These are phyloP conservation scores for Geophilus truncorum DNA, from an alignment of 2,888 invertebrate species.

Conservation along the genomic window DNA sequence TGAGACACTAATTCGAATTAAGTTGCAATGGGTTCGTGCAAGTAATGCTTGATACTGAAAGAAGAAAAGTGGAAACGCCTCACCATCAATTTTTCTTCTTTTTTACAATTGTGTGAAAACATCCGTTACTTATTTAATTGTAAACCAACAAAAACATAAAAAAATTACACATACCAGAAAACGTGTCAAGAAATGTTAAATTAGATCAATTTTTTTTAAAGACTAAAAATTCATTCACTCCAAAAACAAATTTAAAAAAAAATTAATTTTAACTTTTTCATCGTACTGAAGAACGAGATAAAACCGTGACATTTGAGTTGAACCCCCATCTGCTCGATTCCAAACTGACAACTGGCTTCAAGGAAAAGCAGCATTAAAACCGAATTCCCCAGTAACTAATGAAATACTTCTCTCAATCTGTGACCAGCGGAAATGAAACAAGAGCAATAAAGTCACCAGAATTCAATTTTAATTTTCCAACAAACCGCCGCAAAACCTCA, in stretches of 20 bases:
- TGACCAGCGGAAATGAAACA: no score
- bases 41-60: no score
- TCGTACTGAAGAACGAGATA: neutral
- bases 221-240: no score
- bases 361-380: neutral
- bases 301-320: neutral
- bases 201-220: no score
- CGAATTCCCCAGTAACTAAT: neutral
- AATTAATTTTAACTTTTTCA: neutral
- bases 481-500: neutral
- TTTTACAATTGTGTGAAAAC: no score
- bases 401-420: slow-evolving; percentile 8
- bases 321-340: neutral
- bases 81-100: no score
- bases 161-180: no score
- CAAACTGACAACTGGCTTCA: neutral
- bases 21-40: neutral
- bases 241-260: neutral
- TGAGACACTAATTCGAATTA: neutral
- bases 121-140: no score
- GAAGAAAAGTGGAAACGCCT: no score
- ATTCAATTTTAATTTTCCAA: slow-evolving; percentile 9
- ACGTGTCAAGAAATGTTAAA: no score
- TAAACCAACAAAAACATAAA: no score
- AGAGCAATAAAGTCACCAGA: neutral